phyloP scores from a whole-genome alignment of 2,797 vertebrate species.

The Erpetoichthys calabaricus region DNA sequence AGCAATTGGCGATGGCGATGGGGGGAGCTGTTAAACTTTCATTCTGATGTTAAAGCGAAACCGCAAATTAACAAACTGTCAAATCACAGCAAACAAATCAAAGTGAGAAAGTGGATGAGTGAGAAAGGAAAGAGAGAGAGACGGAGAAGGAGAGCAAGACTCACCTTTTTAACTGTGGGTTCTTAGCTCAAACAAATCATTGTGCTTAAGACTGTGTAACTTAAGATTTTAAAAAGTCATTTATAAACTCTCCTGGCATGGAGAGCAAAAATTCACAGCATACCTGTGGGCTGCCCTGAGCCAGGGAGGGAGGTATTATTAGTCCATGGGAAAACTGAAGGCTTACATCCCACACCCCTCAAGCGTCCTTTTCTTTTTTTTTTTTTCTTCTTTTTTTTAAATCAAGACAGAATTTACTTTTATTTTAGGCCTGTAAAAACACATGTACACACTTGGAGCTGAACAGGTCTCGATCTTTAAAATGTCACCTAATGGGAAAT shows the following conservation, averaged over 20 bases:
- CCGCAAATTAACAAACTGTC: conserved; percentile 3
- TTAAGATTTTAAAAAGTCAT: conserved; percentile 37
- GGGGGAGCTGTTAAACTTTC: too few relatives aligned
- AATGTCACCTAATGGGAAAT: background rate
- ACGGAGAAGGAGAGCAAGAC: conserved; percentile 2
- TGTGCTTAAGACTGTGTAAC: conserved; percentile 36
- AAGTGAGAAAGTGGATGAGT: background rate
- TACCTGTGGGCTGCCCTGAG: conserved; percentile 30
- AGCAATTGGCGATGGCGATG: too few relatives aligned
- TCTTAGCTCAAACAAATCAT: conserved; percentile 37
- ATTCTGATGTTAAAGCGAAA: conserved; percentile 9
- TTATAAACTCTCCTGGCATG: conserved; percentile 33
- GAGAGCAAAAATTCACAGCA: conserved; percentile 26
- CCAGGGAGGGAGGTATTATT: conserved; percentile 30
- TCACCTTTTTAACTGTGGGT: conserved; percentile 20
- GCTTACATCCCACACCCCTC: conserved; percentile 21
- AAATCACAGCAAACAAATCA: background rate
- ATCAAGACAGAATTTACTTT: conserved; percentile 17
- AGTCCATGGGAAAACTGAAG: conserved; percentile 33
- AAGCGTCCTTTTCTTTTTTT: conserved; percentile 10
- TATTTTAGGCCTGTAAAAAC: conserved; percentile 11
- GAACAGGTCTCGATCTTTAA: conserved; percentile 3
- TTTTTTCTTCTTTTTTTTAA: background rate
- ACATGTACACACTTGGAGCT: conserved; percentile 16
- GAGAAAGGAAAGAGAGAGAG: conserved; percentile 9